Base-by-base conservation (phyloP, 1,140 invertebrate species). In the Drosophila burlai region DNA sequence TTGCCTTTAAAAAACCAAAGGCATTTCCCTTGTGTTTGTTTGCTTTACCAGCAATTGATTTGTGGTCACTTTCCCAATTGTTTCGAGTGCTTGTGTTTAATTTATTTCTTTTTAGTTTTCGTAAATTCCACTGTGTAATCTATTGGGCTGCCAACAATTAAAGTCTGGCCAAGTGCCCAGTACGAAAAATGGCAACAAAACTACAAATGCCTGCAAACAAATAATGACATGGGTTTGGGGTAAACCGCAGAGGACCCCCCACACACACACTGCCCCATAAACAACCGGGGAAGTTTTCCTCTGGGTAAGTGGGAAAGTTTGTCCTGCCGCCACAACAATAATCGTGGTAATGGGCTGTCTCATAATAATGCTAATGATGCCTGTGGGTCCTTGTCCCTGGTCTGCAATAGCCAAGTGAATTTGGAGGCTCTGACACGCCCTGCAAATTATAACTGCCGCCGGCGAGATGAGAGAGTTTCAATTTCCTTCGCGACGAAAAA, bases 351-450 rank as follows among this genome's bases (percentile, higher is more conserved):
- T 79, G 66, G 66, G 45, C 55, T 49, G 71, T 74, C 71, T 63
- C 76, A 77, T 87, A 67, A 66, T 83, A 63, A 66, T 66, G 67
- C 84, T 77, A 87, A 83, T 77, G 65, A 80, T 66, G 68, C 84
- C 80, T 66, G 50, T 72, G 72, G 69, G 79, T 57, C 13, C 16
- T 13, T 6, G 26, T 40, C 15, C 34, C 50, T 52, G 29, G 40
- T 24, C 18, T 49, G 49, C 55, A 62, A 21, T 40, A 26, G 34
- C 26, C 61, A 64, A 64, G 61, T 64, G 49, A 67, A 45, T 61
- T 46, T 26, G n/a, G n/a, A 21, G 36, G 9, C 21, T 4, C 15
- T 24, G 38, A 47, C 59, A 62, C 65, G 79, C 63, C 65, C 67
- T 59, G 31, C 21, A 46, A 62, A 71, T 59, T 58, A 55, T 59